These are phyloP conservation scores for Crax fasciolata DNA, from an alignment of 2,797 vertebrate species.

Conservation along the genomic window DNA sequence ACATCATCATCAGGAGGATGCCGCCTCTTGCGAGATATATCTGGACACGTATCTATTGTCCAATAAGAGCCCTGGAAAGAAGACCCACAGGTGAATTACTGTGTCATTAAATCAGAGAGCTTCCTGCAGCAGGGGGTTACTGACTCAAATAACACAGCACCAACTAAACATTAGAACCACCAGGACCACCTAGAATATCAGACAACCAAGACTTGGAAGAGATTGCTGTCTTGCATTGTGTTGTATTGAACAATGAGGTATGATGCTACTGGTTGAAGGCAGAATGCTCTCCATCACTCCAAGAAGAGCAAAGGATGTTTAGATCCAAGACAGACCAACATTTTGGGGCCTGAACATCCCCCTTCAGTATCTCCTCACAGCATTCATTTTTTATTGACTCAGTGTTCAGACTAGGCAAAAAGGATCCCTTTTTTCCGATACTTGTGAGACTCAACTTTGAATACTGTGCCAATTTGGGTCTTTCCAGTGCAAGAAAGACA, in stretches of 20 bases:
- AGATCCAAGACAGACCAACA: not conserved
- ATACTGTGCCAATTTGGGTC: not conserved
- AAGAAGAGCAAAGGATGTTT: not conserved
- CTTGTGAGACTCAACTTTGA: not conserved
- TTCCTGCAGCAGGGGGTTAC: not conserved
- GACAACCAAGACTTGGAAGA: accelerated
- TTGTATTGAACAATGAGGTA: not conserved
- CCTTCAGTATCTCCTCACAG: not conserved
- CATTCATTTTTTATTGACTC: not conserved
- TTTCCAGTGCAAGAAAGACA: not conserved
- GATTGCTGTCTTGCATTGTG: not conserved
- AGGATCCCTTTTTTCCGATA: not conserved
- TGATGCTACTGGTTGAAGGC: not conserved
- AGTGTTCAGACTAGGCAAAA: not conserved
- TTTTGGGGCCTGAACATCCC: not conserved
- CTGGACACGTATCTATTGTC: conserved; percentile 94
- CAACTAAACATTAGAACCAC: not conserved
- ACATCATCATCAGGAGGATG: conserved; percentile 87
- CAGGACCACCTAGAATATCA: not conserved
- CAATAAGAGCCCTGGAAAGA: conserved; percentile 94
- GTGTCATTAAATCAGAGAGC: not conserved
- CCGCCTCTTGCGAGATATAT: conserved; percentile 86
- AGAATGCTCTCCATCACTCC: not conserved
- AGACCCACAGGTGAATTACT: conserved; percentile 25
- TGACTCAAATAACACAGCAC: not conserved